Evolutionary conservation across 92 coral and sea anemone species (phyloP), one percentile per base, ranked within the genome.

Genomic region (Umimayanthus kanabou): DNA sequence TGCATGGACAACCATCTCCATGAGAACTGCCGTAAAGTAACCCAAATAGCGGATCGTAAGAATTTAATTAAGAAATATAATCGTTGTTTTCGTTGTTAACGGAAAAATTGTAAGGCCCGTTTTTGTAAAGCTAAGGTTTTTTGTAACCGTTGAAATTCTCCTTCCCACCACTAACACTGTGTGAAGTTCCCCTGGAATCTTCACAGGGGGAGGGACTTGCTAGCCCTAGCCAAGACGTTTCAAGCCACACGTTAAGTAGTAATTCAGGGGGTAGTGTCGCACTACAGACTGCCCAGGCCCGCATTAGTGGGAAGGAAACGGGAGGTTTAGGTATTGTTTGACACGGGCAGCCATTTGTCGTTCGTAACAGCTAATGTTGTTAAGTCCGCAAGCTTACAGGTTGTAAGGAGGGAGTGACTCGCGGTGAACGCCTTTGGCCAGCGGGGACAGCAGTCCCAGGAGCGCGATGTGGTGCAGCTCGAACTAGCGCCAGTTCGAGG

Each of bases 261-360:
- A 65, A 65, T 78, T 5, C 42, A 49, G 82, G 82, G 82, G 82
- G 82, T 26, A 49, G 67, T 45, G 82, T 78, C 26, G 82, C 67
- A 78, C 29, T 82, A 7, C 77, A 82, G 86, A 82, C 86, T 20
- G 86, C 86, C 73, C 86, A 82, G 76, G 86, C 86, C 30, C 15
- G 47, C 28, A 29, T 61, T 23, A 82, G 53, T 42, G 86, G 86
- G 76, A 69, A 16, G 76, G 16, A 61, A 61, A 33, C 39, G 22
- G 22, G 57, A 82, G 86, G 40, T 42, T 82, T 53, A 82, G 86
- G 72, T 64, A 65, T 65, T 82, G 86, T 65, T 82, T 61, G 86
- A 83, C 84, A 80, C 88, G 58, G 92, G 89, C 4, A 89, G 89
- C 82, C 92, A 84, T 45, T 57, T 29, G 43, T 89, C 85, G 18